Percentiles rank a stretch among this genome's conserved stretches.
Evolutionary conservation across 2,113 vertebrate species (phyloP).

Genomic region (Melanostigma gelatinosum): DNA sequence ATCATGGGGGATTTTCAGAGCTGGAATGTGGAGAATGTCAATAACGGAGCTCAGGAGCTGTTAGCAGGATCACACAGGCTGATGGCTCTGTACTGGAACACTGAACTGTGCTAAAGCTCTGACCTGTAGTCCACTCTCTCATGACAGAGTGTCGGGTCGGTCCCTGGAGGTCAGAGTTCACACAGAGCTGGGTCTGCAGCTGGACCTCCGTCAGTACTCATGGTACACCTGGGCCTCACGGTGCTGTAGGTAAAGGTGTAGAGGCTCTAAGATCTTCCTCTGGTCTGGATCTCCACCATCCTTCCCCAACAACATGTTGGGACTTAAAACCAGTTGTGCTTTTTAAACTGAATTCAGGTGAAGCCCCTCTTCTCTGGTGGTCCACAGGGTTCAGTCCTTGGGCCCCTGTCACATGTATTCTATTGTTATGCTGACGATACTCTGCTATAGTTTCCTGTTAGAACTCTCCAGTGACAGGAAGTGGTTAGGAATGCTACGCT

Average conservation of each 20-base stretch:
- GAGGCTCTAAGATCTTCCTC: too few relatives aligned
- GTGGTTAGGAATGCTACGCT: too few relatives aligned
- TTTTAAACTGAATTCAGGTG: neutral
- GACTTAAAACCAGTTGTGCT: neutral
- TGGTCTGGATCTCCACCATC: too few relatives aligned
- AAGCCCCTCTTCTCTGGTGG: neutral
- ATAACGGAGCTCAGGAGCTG: constrained; percentile 33
- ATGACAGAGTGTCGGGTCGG: neutral
- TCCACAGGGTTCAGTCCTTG: neutral
- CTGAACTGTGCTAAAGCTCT: neutral
- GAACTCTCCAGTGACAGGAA: too few relatives aligned
- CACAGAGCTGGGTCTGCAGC: neutral
- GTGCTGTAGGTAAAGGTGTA: too few relatives aligned
- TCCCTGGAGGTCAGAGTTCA: constrained; percentile 10
- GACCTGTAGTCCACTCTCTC: neutral
- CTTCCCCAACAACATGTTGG: neutral
- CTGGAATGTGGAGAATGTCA: constrained; percentile 71
- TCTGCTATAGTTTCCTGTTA: too few relatives aligned
- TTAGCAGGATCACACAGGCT: constrained; percentile 49
- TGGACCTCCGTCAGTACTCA: too few relatives aligned
- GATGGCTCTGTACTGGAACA: neutral
- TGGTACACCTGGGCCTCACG: too few relatives aligned
- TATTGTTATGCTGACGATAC: too few relatives aligned
- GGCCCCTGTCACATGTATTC: neutral
- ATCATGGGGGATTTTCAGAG: constrained; percentile 47